phyloP scores from a whole-genome alignment of 2,888 invertebrate species.

The Agrochola litura region DNA sequence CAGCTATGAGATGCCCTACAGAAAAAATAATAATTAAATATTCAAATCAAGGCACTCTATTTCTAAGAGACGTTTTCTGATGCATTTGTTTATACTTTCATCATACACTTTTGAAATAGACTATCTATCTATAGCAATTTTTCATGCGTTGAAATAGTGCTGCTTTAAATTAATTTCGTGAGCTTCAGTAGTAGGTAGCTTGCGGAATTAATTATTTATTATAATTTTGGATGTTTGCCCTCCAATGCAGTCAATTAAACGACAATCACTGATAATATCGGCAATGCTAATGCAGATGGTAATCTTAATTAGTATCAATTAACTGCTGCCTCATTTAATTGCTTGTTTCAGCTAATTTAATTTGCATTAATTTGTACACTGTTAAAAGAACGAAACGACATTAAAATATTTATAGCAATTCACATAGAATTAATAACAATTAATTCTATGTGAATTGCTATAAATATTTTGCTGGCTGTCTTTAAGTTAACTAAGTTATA shows the following conservation, averaged over 20 bases:
- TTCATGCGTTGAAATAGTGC: not conserved
- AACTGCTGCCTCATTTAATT: not conserved
- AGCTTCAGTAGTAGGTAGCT: not conserved
- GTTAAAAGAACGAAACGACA: not conserved
- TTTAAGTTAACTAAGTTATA: too few species aligned
- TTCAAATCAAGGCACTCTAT: not conserved
- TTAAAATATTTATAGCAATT: not conserved
- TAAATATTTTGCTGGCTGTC: too few species aligned
- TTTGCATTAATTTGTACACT: slow-evolving; percentile 15
- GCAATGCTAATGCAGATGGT: not conserved
- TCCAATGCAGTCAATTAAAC: slow-evolving; percentile 7
- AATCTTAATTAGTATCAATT: slow-evolving; percentile 26
- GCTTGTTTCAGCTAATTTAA: slow-evolving; percentile 21
- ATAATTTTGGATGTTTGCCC: not conserved
- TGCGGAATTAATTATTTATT: not conserved
- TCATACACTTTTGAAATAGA: not conserved
- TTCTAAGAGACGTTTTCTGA: too few species aligned
- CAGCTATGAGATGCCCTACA: too few species aligned
- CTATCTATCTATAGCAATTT: not conserved
- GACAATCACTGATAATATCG: slow-evolving; percentile 5
- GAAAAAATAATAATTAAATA: too few species aligned
- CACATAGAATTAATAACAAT: too few species aligned
- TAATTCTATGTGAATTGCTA: too few species aligned
- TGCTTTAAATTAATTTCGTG: not conserved
- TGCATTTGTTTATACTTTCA: not conserved